Conservation (phyloP, 2,113 vertebrate genomes). For the Prionailurus viverrinus region DNA sequence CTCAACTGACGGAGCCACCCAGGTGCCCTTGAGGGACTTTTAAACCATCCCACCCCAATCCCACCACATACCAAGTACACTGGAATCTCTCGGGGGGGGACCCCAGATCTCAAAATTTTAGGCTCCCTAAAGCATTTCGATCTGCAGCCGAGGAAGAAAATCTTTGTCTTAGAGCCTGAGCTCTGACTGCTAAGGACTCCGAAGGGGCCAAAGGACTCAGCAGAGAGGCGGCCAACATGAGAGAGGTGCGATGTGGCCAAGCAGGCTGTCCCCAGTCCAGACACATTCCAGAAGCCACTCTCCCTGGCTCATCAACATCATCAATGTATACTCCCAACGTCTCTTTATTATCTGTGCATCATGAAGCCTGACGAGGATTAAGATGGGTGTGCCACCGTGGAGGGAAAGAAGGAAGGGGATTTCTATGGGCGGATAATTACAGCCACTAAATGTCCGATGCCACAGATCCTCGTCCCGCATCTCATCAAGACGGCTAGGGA, state of each 20-base stretch:
- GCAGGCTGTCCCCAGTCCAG: neutral
- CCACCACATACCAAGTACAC: neutral
- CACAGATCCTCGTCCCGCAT: neutral
- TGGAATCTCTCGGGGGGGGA: neutral
- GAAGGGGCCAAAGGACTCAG: neutral
- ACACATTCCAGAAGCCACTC: neutral
- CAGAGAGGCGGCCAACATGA: neutral
- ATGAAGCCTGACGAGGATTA: neutral
- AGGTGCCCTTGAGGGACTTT: neutral
- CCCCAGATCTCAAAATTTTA: neutral
- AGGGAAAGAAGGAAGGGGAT: neutral
- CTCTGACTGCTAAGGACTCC: neutral
- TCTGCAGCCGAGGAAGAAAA: neutral
- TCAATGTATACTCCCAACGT: neutral
- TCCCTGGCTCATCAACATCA: neutral
- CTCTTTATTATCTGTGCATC: neutral
- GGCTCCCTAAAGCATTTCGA: neutral
- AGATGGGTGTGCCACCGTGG: neutral
- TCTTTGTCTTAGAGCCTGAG: neutral
- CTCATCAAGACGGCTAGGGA: neutral
- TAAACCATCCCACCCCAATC: neutral
- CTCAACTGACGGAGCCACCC: no score
- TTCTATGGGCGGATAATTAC: neutral
- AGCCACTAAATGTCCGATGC: neutral
- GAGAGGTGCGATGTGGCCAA: neutral